Evolutionary conservation across 1,140 invertebrate species (phyloP).

Genomic region (Brachionus rubens): DNA sequence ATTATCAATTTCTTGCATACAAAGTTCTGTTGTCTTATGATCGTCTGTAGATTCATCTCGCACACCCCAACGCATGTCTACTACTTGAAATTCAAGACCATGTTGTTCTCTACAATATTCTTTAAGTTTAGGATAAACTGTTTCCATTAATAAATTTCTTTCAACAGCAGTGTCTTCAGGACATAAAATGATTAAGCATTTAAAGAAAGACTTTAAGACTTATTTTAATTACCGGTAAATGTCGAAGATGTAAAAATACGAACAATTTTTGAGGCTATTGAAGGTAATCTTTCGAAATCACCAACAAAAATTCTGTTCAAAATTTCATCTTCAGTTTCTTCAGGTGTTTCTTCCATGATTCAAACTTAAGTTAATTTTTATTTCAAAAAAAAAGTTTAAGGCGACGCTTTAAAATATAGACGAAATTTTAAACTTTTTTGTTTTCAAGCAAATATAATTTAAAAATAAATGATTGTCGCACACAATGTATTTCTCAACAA

Average conservation of each 20-base stretch:
- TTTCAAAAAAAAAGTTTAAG: not conserved
- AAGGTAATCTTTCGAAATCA: constrained; percentile 78
- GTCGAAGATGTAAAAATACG: constrained; percentile 97
- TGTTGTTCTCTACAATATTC: constrained; percentile 78
- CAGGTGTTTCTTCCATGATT: constrained; percentile 14
- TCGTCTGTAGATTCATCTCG: constrained; percentile 92
- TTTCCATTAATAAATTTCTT: constrained; percentile 93
- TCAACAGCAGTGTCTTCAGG: constrained; percentile 91
- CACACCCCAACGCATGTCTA: constrained; percentile 94
- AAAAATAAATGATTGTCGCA: no score
- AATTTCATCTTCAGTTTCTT: constrained; percentile 48
- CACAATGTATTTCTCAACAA: no score
- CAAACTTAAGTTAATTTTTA: not conserved
- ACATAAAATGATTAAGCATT: constrained; percentile 63
- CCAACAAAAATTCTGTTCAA: constrained; percentile 85
- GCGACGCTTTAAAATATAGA: no score
- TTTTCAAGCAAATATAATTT: no score
- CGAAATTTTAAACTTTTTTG: no score
- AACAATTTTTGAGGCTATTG: constrained; percentile 94
- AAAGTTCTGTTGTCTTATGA: constrained; percentile 96
- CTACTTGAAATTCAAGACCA: constrained; percentile 69
- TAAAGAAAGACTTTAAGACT: not conserved
- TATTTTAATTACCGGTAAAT: constrained; percentile 76
- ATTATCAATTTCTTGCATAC: constrained; percentile 95
- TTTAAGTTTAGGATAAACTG: constrained; percentile 93